phyloP scores from a whole-genome alignment of 2,113 vertebrate species.

The Pica pica region DNA sequence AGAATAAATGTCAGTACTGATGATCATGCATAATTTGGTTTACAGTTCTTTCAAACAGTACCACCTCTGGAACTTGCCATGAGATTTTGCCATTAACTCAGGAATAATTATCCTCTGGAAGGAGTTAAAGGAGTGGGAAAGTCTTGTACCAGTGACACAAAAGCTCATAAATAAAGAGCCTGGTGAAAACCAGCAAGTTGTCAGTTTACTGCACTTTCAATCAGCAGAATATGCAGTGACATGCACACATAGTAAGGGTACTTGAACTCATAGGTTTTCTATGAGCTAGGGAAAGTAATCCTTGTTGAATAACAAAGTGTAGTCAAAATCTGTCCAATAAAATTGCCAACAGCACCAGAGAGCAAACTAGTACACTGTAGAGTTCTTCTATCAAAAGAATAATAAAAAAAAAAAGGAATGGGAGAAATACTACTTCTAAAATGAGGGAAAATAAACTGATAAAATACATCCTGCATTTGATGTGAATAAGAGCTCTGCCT shows the following conservation, averaged over 20 bases:
- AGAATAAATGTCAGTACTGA: neutral
- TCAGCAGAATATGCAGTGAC: neutral
- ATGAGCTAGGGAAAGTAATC: neutral
- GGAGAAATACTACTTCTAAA: neutral
- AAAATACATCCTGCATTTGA: neutral
- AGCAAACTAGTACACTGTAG: neutral
- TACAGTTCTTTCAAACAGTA: neutral
- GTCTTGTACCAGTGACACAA: neutral
- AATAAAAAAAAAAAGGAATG: neutral
- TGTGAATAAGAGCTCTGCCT: neutral
- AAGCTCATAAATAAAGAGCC: neutral
- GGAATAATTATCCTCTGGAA: neutral
- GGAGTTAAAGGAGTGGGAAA: neutral
- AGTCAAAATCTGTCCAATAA: neutral
- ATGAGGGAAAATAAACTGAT: neutral
- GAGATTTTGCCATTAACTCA: neutral
- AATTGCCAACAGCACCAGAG: neutral
- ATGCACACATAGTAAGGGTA: neutral
- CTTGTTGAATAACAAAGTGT: neutral
- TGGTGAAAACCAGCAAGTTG: neutral
- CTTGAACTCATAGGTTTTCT: neutral
- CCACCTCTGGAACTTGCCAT: neutral
- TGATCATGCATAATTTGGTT: neutral
- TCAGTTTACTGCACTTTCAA: slow-evolving; percentile 20
- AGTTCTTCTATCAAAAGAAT: neutral